Evolutionary conservation across 2,797 vertebrate species (phyloP).

Genomic region (Dallia pectoralis): DNA sequence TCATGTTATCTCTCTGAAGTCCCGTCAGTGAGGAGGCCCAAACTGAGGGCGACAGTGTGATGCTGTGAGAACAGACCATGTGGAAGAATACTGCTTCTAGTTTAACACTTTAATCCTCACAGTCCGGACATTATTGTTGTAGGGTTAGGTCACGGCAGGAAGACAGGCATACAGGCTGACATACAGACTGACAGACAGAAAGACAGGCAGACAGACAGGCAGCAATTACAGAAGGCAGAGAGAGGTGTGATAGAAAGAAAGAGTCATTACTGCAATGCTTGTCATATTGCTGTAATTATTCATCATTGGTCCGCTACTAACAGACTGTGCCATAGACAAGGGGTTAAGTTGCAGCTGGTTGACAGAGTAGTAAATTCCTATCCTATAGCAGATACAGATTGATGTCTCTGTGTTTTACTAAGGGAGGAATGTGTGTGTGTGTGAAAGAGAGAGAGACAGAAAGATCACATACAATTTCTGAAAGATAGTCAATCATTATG

Average conservation of each 20-base stretch:
- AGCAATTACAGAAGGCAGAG: background rate
- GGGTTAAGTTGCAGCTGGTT: background rate
- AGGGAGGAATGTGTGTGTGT: background rate
- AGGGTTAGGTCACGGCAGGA: background rate
- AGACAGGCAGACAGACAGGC: background rate
- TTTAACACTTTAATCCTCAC: conserved; percentile 12
- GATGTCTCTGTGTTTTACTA: no score
- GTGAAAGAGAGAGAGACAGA: background rate
- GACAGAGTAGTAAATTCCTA: no score
- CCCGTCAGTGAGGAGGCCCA: background rate
- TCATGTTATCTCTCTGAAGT: background rate
- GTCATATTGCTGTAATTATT: background rate
- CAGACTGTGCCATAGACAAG: background rate
- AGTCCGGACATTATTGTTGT: conserved; percentile 10
- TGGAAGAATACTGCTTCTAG: conserved; percentile 12
- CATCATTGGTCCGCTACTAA: background rate
- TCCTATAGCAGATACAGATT: no score
- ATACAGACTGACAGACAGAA: no score
- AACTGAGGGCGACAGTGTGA: background rate
- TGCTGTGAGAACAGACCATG: conserved; percentile 42
- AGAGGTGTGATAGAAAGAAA: background rate
- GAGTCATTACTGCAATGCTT: background rate
- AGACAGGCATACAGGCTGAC: no score
- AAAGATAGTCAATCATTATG: no score
- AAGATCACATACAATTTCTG: no score